Conservation (phyloP, 2,113 vertebrate species). For the Gymnogyps californianus region DNA sequence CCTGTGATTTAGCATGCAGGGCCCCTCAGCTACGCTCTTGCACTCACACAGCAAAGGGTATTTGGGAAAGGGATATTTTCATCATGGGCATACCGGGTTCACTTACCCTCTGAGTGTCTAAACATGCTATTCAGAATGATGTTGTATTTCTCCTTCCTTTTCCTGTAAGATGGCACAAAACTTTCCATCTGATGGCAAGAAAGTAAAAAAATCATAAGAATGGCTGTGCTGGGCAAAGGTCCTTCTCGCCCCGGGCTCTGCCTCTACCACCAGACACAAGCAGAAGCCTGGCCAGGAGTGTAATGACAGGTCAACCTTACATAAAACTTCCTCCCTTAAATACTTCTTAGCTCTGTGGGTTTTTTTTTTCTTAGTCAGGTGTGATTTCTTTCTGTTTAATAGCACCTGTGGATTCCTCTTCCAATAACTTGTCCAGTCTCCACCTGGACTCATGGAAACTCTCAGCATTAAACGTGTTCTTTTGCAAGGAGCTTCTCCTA, state of each 20-base stretch:
- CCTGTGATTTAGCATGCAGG: not conserved
- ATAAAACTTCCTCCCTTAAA: not conserved
- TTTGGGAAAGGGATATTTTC: not conserved
- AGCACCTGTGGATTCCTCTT: not conserved
- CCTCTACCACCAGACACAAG: not conserved
- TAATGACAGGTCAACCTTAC: not conserved
- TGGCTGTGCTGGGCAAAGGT: not conserved
- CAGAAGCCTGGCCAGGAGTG: not conserved
- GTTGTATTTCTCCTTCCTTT: not conserved
- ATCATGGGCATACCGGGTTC: not conserved
- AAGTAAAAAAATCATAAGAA: not conserved
- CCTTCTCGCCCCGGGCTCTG: not conserved
- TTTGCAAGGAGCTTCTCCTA: not conserved
- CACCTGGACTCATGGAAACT: not conserved
- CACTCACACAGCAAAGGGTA: not conserved
- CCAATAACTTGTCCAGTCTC: not conserved
- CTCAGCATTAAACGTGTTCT: not conserved
- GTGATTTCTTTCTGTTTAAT: not conserved
- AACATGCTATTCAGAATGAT: not conserved
- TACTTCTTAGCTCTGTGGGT: not conserved
- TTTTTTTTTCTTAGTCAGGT: not conserved
- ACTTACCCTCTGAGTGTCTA: not conserved
- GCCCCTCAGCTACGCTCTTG: not conserved
- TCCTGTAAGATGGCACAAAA: not conserved
- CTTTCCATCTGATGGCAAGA: not conserved